Base-by-base conservation (phyloP, 2,113 vertebrate genomes). In the Coracopsis vasa region DNA sequence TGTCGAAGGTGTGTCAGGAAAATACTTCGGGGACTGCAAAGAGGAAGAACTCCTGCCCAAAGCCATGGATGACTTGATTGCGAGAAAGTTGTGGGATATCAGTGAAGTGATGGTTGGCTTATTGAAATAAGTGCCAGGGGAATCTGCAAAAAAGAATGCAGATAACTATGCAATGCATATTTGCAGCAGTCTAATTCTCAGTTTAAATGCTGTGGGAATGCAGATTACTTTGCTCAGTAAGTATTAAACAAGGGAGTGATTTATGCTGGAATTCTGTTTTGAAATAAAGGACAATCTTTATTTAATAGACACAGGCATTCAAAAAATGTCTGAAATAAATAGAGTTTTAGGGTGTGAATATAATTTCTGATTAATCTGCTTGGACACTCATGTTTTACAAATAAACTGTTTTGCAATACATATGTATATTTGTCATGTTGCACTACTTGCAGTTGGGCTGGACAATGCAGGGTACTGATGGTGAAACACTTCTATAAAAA, bases 71-170 rank as follows among this genome's bases (percentile, higher is more conserved):
- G 98, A 98, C 10, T 96, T 98, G 83, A 96, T 98, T 51, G 98
- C 99, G 17, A 98, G 98, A 96, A 99, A 98, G 90, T 97, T 99
- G 80, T 99, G 99, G 99, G 98, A 99, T 95, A 97, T 99, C 85
- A 99, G 99, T 97, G 98, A 98, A 95, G 98, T 98, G 82, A 99
- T 99, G 99, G 99, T 99, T 64, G 99, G 99, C 74, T 97, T 99
- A 56, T 62, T 98, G 86, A 98, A 98, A 74, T 99, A 97, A 98
- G 45, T 80, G 51, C 41, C 31, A n/a, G 20, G 48, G 48, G 9
- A 3, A 28, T 88, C 41, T 88, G 65, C 83, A 64, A 27, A 65
- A 73, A 39, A 24, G 17, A 74, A 37, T 64, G 48, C 86, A 70
- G 67, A 45, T 80, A 82, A 53, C 80, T 94, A 33, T 83, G 88